These are phyloP conservation scores for Clistopyga incitator DNA, from an alignment of 2,888 invertebrate species.

Conservation along the genomic window DNA sequence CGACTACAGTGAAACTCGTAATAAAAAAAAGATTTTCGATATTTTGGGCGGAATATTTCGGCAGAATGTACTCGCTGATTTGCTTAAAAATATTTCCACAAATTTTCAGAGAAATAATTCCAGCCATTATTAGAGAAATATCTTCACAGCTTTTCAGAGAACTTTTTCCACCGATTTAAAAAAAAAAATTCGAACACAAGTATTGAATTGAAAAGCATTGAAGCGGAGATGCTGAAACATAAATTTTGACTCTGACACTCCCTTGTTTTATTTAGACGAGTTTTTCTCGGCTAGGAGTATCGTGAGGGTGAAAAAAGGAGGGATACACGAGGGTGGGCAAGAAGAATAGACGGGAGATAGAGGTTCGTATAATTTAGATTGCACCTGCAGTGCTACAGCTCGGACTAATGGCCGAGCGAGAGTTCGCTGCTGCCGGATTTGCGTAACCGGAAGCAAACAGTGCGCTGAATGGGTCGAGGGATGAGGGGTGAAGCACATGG, in stretches of 20 bases:
- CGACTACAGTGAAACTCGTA: too few species aligned
- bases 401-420: conserved; percentile 46
- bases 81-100: too few species aligned
- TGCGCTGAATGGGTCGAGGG: background rate
- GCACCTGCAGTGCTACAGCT: conserved; percentile 38
- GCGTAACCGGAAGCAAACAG: conserved; percentile 44
- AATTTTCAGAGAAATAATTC: too few species aligned
- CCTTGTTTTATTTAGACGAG: conserved; percentile 3
- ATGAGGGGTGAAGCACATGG: conserved; percentile 1
- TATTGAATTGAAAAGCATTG: background rate
- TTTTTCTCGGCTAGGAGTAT: background rate
- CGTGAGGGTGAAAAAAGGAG: background rate
- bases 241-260: conserved; percentile 13
- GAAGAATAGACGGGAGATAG: conserved; percentile 46
- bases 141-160: too few species aligned
- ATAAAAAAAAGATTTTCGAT: too few species aligned
- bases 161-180: too few species aligned
- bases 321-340: conserved; percentile 4
- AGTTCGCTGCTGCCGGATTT: conserved; percentile 38
- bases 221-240: background rate
- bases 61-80: too few species aligned
- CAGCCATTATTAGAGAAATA: too few species aligned
- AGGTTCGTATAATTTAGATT: conserved; percentile 59
- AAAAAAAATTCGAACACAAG: too few species aligned
- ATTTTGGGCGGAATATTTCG: too few species aligned